Evolutionary conservation across 2,113 vertebrate genomes (phyloP), one percentile per base, ranked within the genome.

Genomic region (Eolophus roseicapilla): DNA sequence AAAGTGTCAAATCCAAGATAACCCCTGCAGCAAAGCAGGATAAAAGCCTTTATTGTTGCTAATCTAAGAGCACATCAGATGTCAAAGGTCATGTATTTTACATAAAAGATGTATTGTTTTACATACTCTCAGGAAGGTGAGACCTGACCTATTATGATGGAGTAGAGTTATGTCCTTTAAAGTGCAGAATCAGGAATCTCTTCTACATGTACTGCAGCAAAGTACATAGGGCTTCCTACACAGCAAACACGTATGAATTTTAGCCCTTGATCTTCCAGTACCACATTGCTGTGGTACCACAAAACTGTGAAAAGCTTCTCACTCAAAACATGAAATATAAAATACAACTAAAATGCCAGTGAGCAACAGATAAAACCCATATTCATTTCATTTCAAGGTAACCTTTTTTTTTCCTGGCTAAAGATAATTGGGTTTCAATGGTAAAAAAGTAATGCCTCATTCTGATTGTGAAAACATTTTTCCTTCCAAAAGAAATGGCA

Each of bases 51-150:
- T 90, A 94, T 97, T 96, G 95, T 94, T 95, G 91, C 82, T 97
- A 95, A 96, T 93, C 94, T 94, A 92, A 57, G 80, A 88, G 79
- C 92, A 91, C 86, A 95, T 96, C 83, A 43, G 64, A 52, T 96
- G 96, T 94, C 92, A 62, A 28, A 94, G 95, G 97, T 96, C 95
- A 53, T 4, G 52, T 71, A 78, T 96, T 97, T 97, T 92, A 75
- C 92, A 90, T 93, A 92, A 76, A 88, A 94, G 96, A 88, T 94
- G 63, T 77, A 95, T 82, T 94, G 93, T 97, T 95, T 96, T 95
- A 97, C 93, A 93, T 92, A 35, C 73, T 73, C 25, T 84, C 83
- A 82, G 96, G 78, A 96, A 94, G 76, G 74, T 93, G 95, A 95
- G 62, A 64, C 95, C 88, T 95, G 93, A 95, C 88, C 96, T 94